Evolutionary conservation across 1,140 invertebrate species (phyloP), one percentile per base, ranked within the genome.

Genomic region (Druon quercuslanigerum): DNA sequence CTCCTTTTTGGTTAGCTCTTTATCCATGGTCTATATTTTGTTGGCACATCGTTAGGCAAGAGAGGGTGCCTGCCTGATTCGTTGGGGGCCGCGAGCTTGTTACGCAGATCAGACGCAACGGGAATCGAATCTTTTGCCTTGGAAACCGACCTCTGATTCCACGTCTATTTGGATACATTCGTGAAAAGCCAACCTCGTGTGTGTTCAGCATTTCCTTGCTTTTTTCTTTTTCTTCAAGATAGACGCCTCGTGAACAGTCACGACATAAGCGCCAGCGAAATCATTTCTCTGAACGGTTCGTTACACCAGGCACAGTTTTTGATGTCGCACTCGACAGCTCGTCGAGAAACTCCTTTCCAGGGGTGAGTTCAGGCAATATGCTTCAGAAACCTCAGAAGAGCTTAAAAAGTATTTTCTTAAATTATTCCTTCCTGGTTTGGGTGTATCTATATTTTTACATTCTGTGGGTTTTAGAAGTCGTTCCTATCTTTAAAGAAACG

Each of bases 11-110:
- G 76, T 57, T 72, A 40, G 71, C 76, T 86, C 85, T 88, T 90
- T 89, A 89, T 89, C 85, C 83, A 83, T 81, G 79, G 84, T 83
- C 84, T 86, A 84, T 87, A 86, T 88, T 90, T 89, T 90, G 89
- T 90, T 90, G 83, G 89, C 89, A 91, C 89, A 90, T 91, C 90
- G 89, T 91, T 91, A 90, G 87, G 86, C 81, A 84, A 82, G 83
- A 85, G 84, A 84, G 89, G 86, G 85, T 87, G 87, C 82, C 79
- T 84, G 85, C 84, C 86, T 87, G 78, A 73, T 40, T 60, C 19
- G 16, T 8, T 50, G 80, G 78, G 77, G 78, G 82, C 76, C 78
- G n/a, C 66, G 81, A 80, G 83, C 88, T 90, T 87, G 88, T 91
- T 91, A 90, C 85, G 82, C 83, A 84, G 85, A 88, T 91, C 87